Evolutionary conservation across 2,888 invertebrate genomes (phyloP), one percentile per base, ranked within the genome.

Genomic region (Gasteruption jaculator): DNA sequence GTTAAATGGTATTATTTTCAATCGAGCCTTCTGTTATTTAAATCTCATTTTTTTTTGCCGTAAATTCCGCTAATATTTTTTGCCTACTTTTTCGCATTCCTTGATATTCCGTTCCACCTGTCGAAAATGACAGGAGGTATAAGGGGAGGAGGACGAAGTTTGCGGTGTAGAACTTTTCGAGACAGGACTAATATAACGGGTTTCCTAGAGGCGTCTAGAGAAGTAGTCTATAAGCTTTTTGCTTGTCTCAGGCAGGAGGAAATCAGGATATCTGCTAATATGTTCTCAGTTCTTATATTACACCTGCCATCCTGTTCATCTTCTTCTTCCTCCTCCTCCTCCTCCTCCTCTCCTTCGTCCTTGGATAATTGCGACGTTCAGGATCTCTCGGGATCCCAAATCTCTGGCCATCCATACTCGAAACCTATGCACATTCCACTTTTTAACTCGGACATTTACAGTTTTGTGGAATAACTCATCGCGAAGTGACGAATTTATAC

Each of bases 231-330:
- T 47, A n/a, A n/a, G 52, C 51, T 66, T 66, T 66, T 65, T 65
- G 57, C 57, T 53, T 47, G 56, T 58, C 57, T 57, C 51, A 43
- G 52, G 44, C 49, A 46, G 12, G 50, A 58, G 55, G 53, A 58
- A 60, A 56, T 60, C 58, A 50, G 53, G 48, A 56, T 59, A 57
- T 64, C 56, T 57, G 52, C 61, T 59, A 61, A 66, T 65, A 63
- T 49, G 57, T 53, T 54, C 52, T 56, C 50, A 46, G 44, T 43
- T 42, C 32, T 15, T 25, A 33, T 46, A 56, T 64, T n/a, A n/a
- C 67, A 67, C 67, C 66, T 66, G 67, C 66, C 59, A 56, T 44
- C n/a, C n/a, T n/a, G n/a, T n/a, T n/a, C n/a, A n/a, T n/a, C n/a
- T n/a, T n/a, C n/a, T n/a, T n/a, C n/a, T n/a, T n/a, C n/a, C n/a